phyloP scores from a whole-genome alignment of 2,888 invertebrate species.

The Drosophila trichaetosa region DNA sequence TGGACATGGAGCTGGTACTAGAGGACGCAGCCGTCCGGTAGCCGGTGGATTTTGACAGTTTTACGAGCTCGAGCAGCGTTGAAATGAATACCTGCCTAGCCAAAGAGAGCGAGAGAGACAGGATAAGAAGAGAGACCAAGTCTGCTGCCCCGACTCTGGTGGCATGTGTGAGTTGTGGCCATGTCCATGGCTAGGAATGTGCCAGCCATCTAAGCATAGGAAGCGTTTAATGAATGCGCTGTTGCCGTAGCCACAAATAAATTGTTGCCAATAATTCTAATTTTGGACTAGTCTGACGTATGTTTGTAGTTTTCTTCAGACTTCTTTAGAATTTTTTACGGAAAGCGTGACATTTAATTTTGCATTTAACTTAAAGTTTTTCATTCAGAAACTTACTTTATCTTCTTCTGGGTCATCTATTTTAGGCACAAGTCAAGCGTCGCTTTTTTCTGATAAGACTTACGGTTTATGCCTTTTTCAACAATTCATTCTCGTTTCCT shows the following conservation, averaged over 20 bases:
- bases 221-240: constrained; percentile 73
- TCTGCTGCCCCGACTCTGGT: constrained; percentile 8
- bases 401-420: constrained; percentile 1
- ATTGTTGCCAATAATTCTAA: constrained; percentile 48
- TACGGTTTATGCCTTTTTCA: constrained; percentile 7
- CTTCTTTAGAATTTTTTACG: not conserved
- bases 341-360: constrained; percentile 8
- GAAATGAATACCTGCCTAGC: constrained; percentile 77
- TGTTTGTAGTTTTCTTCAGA: constrained; percentile 7
- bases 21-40: constrained; percentile 60
- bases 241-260: constrained; percentile 57
- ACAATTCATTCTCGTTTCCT: constrained; percentile 35
- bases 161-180: constrained; percentile 70
- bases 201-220: constrained; percentile 75
- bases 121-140: not conserved
- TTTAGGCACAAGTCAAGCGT: constrained; percentile 5
- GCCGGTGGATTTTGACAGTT: constrained; percentile 81
- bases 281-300: constrained; percentile 33
- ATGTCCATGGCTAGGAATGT: constrained; percentile 73
- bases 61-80: constrained; percentile 76
- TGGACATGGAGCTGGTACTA: constrained; percentile 21
- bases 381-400: not conserved
- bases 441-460: constrained; percentile 44
- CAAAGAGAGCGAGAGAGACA: not conserved
- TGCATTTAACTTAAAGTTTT: not conserved